Percentiles rank a stretch among this genome's conserved stretches.
Conservation (phyloP, 2,888 invertebrate species). For the Nysson spinosus region DNA sequence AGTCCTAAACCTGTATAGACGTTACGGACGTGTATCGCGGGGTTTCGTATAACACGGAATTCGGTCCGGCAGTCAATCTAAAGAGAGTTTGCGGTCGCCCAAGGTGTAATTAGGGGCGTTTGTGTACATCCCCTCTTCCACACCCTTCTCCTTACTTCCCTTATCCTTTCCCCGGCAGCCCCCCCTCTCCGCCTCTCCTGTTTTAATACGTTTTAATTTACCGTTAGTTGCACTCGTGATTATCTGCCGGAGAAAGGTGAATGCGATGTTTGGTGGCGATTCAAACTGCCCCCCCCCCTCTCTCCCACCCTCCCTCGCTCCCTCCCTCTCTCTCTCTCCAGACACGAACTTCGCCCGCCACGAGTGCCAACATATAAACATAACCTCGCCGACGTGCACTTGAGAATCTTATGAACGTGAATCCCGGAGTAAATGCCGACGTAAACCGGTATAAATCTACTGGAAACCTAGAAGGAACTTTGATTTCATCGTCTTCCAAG, state of each 20-base stretch:
- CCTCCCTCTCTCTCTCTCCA: background rate
- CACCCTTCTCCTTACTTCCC: slow-evolving; percentile 17
- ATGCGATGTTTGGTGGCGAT: slow-evolving; percentile 19
- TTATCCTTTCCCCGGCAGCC: background rate
- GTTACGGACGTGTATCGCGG: too few relatives aligned
- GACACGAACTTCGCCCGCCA: background rate
- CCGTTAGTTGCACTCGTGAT: slow-evolving; percentile 58
- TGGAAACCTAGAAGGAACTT: background rate
- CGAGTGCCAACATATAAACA: background rate
- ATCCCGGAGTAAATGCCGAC: background rate
- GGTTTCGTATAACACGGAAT: too few relatives aligned
- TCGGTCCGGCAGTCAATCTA: too few relatives aligned
- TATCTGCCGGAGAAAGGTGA: slow-evolving; percentile 38
- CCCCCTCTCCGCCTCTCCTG: slow-evolving; percentile 2
- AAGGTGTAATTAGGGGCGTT: slow-evolving; percentile 37
- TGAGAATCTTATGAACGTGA: slow-evolving; percentile 1
- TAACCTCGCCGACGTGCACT: background rate
- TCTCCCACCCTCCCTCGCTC: background rate
- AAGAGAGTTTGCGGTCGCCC: slow-evolving; percentile 46
- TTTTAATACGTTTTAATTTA: slow-evolving; percentile 64
- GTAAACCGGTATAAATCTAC: slow-evolving; percentile 1
- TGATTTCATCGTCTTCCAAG: background rate
- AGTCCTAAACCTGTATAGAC: too few relatives aligned
- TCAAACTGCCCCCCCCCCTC: slow-evolving; percentile 8
- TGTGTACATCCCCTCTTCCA: slow-evolving; percentile 17